phyloP scores from a whole-genome alignment of 2,888 invertebrate species.

The Brachyopa scutellaris region DNA sequence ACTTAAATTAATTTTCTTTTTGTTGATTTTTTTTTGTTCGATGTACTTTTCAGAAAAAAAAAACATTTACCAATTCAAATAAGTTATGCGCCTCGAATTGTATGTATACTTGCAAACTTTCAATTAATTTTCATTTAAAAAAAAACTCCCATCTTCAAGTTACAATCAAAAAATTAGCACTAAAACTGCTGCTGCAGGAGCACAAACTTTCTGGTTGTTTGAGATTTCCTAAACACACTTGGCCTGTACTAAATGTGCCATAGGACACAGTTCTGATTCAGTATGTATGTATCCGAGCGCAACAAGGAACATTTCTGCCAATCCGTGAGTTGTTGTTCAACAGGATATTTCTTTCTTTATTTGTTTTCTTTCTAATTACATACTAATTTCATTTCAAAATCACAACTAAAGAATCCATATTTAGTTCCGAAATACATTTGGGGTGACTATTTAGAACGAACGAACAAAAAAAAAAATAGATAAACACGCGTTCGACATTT shows the following conservation, averaged over 20 bases:
- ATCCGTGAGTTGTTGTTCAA: constrained; percentile 70
- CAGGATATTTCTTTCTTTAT: constrained; percentile 60
- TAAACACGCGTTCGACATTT: constrained; percentile 42
- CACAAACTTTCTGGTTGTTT: constrained; percentile 47
- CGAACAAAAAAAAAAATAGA: no score
- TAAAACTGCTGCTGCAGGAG: constrained; percentile 46
- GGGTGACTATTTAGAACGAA: constrained; percentile 24
- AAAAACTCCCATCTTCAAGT: constrained; percentile 50
- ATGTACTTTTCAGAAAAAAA: constrained; percentile 83
- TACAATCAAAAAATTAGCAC: constrained; percentile 30
- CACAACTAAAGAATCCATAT: constrained; percentile 48
- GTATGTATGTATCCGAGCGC: constrained; percentile 50
- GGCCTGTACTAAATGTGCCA: constrained; percentile 41
- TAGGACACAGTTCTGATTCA: constrained; percentile 54
- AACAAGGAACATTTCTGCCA: constrained; percentile 53
- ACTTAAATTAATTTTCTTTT: constrained; percentile 66
- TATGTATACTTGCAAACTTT: constrained; percentile 61
- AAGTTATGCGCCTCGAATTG: constrained; percentile 59
- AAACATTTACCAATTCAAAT: constrained; percentile 54
- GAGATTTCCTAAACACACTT: constrained; percentile 40
- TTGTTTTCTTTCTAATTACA: constrained; percentile 43
- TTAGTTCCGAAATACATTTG: constrained; percentile 60
- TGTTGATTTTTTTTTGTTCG: constrained; percentile 74
- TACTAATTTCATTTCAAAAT: constrained; percentile 48
- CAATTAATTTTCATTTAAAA: constrained; percentile 42